Evolutionary conservation across 2,888 invertebrate genomes (phyloP).

Genomic region (Plusia festucae): DNA sequence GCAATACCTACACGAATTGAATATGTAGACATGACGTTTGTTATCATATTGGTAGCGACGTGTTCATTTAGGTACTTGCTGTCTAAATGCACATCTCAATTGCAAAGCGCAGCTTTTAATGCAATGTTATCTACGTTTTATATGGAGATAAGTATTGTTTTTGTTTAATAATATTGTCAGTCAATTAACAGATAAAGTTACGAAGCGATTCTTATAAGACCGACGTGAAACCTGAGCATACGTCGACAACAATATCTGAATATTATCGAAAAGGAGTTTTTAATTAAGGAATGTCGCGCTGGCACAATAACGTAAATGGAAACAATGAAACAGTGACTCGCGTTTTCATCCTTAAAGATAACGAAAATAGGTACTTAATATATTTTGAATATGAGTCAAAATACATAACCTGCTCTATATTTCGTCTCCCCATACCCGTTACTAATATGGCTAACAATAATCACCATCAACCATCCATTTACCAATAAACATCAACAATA

Average conservation of each 20-base stretch:
- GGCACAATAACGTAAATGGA: neutral
- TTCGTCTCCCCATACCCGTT: too few relatives aligned
- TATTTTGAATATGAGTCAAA: neutral
- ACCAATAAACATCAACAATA: neutral
- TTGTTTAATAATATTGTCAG: neutral
- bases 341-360: too few relatives aligned
- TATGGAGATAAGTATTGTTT: neutral
- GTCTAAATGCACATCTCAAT: slow-evolving; percentile 7
- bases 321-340: neutral
- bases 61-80: slow-evolving; percentile 41
- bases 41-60: slow-evolving; percentile 47
- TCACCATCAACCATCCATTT: neutral
- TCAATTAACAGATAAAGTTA: neutral
- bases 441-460: neutral
- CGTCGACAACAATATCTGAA: neutral
- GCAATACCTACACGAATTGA: slow-evolving; percentile 61
- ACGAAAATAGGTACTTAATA: neutral
- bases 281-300: neutral
- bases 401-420: too few relatives aligned
- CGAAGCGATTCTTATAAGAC: slow-evolving; percentile 3
- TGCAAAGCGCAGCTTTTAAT: slow-evolving; percentile 4
- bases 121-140: slow-evolving; percentile 5
- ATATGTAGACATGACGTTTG: slow-evolving; percentile 53
- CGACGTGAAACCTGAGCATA: neutral
- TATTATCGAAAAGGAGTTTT: neutral